Conservation (phyloP, 1,140 invertebrate species). For the Pogonognathellus flavescens region DNA sequence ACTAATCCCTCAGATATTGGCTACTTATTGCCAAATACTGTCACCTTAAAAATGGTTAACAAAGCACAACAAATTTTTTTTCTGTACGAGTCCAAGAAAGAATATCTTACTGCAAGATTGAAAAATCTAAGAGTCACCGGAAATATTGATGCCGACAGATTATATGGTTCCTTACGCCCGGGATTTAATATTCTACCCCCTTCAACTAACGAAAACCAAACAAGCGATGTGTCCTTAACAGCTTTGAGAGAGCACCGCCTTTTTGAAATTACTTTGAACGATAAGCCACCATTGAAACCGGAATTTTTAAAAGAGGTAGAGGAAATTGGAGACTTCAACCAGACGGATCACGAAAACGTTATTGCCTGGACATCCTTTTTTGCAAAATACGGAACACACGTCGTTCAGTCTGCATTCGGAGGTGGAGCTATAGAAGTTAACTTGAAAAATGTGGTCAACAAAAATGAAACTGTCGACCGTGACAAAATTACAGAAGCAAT, state of each 20-base stretch:
- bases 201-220: background rate
- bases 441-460: background rate
- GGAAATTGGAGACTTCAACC: constrained; percentile 24
- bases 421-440: constrained; percentile 46
- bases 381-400: constrained; percentile 52
- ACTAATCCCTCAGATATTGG: constrained; percentile 21
- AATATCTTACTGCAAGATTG: background rate
- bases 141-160: background rate
- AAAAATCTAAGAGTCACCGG: background rate
- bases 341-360: constrained; percentile 4
- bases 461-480: background rate
- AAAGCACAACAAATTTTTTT: constrained; percentile 1
- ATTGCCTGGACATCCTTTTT: constrained; percentile 47
- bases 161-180: background rate
- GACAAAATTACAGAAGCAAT: background rate
- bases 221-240: background rate
- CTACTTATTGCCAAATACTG: constrained; percentile 24
- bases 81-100: background rate
- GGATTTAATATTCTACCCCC: background rate
- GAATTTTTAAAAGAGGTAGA: constrained; percentile 24
- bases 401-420: constrained; percentile 51
- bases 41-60: background rate
- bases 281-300: background rate
- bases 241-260: constrained; percentile 22
- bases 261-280: constrained; percentile 41